Evolutionary conservation across 2,888 invertebrate species (phyloP).

Genomic region (Crematogaster levior): DNA sequence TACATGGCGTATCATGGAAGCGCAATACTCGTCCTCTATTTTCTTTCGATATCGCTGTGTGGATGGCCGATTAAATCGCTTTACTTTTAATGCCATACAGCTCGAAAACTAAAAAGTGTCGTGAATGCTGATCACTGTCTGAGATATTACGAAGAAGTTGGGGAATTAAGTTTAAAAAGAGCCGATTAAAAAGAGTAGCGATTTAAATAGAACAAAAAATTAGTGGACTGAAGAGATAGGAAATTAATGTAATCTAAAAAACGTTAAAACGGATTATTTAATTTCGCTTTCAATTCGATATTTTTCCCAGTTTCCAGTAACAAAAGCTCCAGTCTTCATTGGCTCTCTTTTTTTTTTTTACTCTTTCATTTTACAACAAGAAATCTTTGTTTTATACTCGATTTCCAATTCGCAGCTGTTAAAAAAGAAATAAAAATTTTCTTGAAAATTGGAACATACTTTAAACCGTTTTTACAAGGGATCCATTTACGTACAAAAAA

Average conservation of each 20-base stretch:
- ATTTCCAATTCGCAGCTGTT: neutral
- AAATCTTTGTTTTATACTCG: neutral
- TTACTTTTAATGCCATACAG: neutral
- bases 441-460: neutral
- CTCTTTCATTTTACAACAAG: neutral
- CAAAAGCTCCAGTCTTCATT: neutral
- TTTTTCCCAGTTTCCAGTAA: neutral
- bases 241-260: neutral
- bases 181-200: conserved; percentile 7
- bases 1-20: conserved; percentile 54
- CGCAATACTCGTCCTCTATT: conserved; percentile 44
- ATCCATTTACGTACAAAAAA: conserved; percentile 21
- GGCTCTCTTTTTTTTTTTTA: neutral
- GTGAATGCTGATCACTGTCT: neutral
- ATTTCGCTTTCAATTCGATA: neutral
- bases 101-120: neutral
- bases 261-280: neutral
- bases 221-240: neutral
- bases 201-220: neutral
- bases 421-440: neutral
- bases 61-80: conserved; percentile 32
- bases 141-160: neutral
- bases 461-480: neutral
- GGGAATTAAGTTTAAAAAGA: neutral
- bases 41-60: conserved; percentile 43